Evolutionary conservation across 2,797 vertebrate genomes (phyloP).

Genomic region (Onychomys arenicola): DNA sequence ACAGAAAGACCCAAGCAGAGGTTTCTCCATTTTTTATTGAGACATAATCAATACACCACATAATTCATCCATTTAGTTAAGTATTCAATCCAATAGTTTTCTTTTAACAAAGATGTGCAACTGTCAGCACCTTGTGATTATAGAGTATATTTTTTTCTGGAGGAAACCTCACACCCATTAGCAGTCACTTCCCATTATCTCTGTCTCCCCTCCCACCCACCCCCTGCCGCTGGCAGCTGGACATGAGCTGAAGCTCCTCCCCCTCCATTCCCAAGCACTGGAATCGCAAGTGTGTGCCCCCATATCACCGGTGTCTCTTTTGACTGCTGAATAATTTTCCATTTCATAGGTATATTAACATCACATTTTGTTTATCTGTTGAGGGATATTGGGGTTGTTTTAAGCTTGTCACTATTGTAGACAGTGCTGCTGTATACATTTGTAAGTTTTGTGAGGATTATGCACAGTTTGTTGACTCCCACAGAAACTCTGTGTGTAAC

Average conservation of each 20-base stretch:
- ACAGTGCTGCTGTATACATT: background rate
- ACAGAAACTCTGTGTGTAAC: slow-evolving; percentile 6
- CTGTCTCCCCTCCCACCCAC: background rate
- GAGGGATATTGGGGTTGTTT: slow-evolving; percentile 1
- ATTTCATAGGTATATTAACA: background rate
- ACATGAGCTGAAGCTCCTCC: too few species aligned
- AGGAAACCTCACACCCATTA: background rate
- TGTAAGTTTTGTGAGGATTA: slow-evolving; percentile 12
- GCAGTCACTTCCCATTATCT: background rate
- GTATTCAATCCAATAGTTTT: slow-evolving; percentile 11
- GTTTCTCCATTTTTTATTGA: slow-evolving; percentile 14
- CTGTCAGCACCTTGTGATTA: background rate
- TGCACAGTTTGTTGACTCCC: background rate
- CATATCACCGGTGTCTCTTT: background rate
- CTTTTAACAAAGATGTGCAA: background rate
- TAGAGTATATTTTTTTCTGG: background rate
- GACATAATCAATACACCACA: background rate
- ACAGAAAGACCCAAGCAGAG: slow-evolving; percentile 16
- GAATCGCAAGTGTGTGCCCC: background rate
- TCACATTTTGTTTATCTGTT: slow-evolving; percentile 39
- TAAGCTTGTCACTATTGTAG: background rate
- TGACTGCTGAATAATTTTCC: slow-evolving; percentile 62
- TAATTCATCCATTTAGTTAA: background rate
- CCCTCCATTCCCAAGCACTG: background rate
- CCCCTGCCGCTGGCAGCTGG: background rate